phyloP scores from a whole-genome alignment of 2,888 invertebrate species.

The Caradrina clavipalpis region DNA sequence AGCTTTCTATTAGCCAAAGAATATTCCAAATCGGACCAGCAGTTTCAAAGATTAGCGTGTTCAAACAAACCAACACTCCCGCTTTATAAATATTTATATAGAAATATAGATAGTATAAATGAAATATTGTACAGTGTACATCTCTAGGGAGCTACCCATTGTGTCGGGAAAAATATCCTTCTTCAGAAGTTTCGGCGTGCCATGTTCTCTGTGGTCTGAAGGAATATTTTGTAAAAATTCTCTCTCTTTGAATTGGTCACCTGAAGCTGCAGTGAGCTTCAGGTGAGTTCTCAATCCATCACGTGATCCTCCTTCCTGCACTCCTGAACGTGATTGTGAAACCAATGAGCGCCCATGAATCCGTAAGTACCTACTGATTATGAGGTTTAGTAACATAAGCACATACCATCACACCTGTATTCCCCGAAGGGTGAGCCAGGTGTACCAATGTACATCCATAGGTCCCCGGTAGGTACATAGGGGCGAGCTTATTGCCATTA shows the following conservation, averaged over 20 bases:
- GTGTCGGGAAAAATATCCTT: constrained; percentile 16
- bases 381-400: constrained; percentile 3
- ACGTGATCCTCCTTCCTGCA: background rate
- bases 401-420: no score
- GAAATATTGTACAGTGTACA: constrained; percentile 35
- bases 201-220: constrained; percentile 10
- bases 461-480: no score
- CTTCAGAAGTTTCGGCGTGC: constrained; percentile 1
- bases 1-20: no score
- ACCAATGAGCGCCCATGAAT: constrained; percentile 11
- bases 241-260: no score
- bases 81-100: no score
- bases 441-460: no score
- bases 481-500: no score
- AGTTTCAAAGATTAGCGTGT: no score
- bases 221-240: no score
- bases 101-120: background rate
- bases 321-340: constrained; percentile 16
- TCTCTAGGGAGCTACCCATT: constrained; percentile 25
- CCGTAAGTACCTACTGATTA: background rate
- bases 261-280: background rate
- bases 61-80: no score
- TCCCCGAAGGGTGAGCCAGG: no score
- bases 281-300: background rate
- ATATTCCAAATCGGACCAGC: no score